phyloP scores from a whole-genome alignment of 2,113 vertebrate genomes.

The Anguilla japonica region DNA sequence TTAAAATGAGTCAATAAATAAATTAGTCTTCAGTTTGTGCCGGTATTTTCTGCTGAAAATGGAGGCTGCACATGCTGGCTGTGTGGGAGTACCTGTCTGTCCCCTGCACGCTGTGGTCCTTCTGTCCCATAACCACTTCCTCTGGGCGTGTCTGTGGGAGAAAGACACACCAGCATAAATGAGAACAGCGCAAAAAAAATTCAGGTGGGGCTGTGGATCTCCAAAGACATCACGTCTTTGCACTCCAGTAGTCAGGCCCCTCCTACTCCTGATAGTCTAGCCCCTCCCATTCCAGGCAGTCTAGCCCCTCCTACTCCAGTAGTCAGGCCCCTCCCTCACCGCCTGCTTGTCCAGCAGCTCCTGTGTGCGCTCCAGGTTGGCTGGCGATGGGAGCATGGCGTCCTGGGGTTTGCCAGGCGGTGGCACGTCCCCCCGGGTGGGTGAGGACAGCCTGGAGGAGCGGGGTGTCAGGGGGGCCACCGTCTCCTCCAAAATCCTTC shows the following conservation, averaged over 20 bases:
- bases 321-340: neutral
- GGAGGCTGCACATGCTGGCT: neutral
- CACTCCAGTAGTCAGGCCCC: neutral
- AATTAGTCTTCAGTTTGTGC: too few species aligned
- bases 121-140: neutral
- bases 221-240: too few species aligned
- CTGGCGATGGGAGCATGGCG: constrained; percentile 36
- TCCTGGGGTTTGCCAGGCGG: constrained; percentile 34
- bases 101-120: too few species aligned
- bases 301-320: neutral
- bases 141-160: neutral
- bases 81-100: neutral
- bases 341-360: constrained; percentile 6
- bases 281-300: neutral
- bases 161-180: neutral
- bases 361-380: constrained; percentile 47
- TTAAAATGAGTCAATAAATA: too few species aligned
- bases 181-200: neutral
- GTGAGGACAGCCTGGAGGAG: constrained; percentile 55
- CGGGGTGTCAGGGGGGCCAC: constrained; percentile 76
- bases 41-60: too few species aligned
- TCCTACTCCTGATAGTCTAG: neutral
- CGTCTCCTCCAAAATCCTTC: constrained; percentile 91
- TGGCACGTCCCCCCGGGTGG: constrained; percentile 65
- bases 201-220: neutral